phyloP scores from a whole-genome alignment of 2,113 vertebrate genomes.

The Urocynchramus pylzowi region DNA sequence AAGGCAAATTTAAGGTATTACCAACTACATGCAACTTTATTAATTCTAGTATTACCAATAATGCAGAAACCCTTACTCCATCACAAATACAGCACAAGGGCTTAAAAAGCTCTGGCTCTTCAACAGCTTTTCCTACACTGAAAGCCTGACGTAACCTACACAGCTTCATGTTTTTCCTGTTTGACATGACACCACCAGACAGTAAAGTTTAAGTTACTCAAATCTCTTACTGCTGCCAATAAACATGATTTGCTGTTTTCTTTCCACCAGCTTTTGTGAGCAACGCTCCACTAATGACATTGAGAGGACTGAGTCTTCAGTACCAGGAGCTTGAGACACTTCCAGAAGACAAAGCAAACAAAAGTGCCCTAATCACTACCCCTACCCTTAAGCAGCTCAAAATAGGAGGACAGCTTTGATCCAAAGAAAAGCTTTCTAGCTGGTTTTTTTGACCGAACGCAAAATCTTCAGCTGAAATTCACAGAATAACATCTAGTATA shows the following conservation, averaged over 20 bases:
- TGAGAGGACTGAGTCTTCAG: not conserved
- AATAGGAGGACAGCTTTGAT: not conserved
- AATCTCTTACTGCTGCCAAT: not conserved
- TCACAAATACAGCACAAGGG: not conserved
- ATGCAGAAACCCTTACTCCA: not conserved
- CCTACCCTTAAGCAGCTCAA: not conserved
- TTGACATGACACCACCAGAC: not conserved
- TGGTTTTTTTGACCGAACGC: accelerated
- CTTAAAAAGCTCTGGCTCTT: not conserved
- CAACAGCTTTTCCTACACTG: not conserved
- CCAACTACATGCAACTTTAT: not conserved
- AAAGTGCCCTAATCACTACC: not conserved
- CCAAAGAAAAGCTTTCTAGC: not conserved
- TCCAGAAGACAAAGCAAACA: not conserved
- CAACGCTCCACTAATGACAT: not conserved
- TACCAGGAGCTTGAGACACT: not conserved
- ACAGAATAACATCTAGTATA: not conserved
- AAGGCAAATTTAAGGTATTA: not conserved
- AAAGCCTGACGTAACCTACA: not conserved
- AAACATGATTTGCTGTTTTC: not conserved
- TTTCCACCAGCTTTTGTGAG: not conserved
- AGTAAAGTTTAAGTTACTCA: not conserved
- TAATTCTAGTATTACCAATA: not conserved
- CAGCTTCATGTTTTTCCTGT: not conserved
- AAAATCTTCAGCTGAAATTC: not conserved